Percentiles rank a stretch among this genome's conserved stretches.
Evolutionary conservation across 2,797 vertebrate species (phyloP).

Genomic region (Aplochiton taeniatus): DNA sequence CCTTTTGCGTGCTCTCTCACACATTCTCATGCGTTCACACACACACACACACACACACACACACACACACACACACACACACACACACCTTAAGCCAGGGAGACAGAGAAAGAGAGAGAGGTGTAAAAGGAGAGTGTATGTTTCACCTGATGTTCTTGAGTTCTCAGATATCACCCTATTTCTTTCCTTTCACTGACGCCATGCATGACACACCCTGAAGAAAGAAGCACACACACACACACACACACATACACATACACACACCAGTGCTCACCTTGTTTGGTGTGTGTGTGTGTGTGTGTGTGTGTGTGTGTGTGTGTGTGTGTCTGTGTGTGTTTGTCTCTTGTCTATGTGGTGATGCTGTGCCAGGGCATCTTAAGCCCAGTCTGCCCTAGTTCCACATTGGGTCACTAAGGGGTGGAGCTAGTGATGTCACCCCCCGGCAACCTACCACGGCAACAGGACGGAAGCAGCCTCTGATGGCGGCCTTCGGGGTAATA

Average conservation of each 20-base stretch:
- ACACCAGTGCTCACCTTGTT: conserved; percentile 51
- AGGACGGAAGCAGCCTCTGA: conserved; percentile 21
- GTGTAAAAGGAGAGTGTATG: conserved; percentile 9
- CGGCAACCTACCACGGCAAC: conserved; percentile 24
- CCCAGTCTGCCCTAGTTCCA: conserved; percentile 65
- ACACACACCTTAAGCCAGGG: conserved; percentile 8
- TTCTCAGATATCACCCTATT: conserved; percentile 52
- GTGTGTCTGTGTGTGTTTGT: conserved; percentile 17
- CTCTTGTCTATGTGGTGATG: conserved; percentile 52
- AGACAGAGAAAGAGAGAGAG: conserved; percentile 23
- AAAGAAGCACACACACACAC: conserved; percentile 18
- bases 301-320: conserved; percentile 10
- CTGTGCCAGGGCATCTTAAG: conserved; percentile 41
- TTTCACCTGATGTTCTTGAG: conserved; percentile 52
- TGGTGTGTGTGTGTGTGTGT: conserved; percentile 30
- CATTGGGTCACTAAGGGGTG: conserved; percentile 47
- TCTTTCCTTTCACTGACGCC: conserved; percentile 54
- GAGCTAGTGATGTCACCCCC: conserved; percentile 49
- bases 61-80: conserved; percentile 8
- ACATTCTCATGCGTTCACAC: not conserved
- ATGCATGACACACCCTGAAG: conserved; percentile 36
- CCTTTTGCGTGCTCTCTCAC: no score
- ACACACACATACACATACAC: conserved; percentile 24
- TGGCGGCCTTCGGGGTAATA: conserved; percentile 20
- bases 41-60: not conserved